Conservation (phyloP, 2,797 vertebrate species). For the Mareca penelope region DNA sequence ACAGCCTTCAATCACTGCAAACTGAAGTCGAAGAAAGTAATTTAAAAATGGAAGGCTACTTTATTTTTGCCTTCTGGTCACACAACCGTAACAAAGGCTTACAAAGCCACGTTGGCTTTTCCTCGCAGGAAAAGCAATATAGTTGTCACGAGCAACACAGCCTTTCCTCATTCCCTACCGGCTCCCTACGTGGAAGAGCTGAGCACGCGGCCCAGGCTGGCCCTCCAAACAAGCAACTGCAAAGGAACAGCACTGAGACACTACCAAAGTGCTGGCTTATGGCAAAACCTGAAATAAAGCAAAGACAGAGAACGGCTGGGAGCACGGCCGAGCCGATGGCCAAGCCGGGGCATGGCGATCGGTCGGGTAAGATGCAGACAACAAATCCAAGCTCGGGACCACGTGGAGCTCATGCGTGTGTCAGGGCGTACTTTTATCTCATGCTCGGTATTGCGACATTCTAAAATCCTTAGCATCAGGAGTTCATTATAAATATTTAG, state of each 20-base stretch:
- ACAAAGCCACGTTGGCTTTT: constrained; percentile 28
- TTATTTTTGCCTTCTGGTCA: constrained; percentile 42
- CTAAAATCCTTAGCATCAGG: constrained; percentile 66
- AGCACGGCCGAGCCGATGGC: not conserved
- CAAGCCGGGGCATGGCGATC: not conserved
- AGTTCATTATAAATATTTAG: constrained; percentile 66
- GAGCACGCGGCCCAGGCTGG: constrained; percentile 9
- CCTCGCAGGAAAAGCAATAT: constrained; percentile 6
- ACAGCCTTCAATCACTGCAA: constrained; percentile 43
- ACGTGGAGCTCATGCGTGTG: constrained; percentile 52
- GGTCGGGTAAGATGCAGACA: constrained; percentile 26
- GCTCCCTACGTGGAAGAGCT: constrained; percentile 9
- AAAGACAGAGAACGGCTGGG: not conserved
- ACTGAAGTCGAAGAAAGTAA: constrained; percentile 27
- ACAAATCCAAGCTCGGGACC: constrained; percentile 57
- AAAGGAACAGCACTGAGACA: constrained; percentile 23
- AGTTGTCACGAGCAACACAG: not conserved
- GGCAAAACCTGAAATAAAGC: not conserved
- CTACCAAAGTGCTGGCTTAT: not conserved
- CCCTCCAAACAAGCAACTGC: constrained; percentile 22
- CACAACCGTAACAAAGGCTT: not conserved
- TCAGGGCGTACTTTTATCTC: constrained; percentile 57
- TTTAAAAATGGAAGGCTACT: constrained; percentile 40
- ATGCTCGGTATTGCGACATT: constrained; percentile 61
- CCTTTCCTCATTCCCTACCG: constrained; percentile 16